Evolutionary conservation across 1,140 invertebrate genomes (phyloP), one percentile per base, ranked within the genome.

Genomic region (Neodiprion fabricii): DNA sequence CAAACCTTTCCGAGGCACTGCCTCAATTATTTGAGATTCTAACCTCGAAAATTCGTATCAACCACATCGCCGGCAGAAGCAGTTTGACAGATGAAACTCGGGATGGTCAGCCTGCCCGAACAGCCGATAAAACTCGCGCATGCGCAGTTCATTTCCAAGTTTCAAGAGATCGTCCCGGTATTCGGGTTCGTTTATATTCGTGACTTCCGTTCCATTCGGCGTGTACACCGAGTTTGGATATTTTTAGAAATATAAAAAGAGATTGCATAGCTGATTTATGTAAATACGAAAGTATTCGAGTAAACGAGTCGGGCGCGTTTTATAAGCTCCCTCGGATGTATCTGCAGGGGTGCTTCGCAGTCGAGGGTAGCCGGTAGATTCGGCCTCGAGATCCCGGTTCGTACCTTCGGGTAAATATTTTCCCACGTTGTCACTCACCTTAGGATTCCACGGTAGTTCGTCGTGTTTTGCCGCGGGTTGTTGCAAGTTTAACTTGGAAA

Each of bases 251-350:
- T 69, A 69, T 69, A 69, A 69, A 69, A 69, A 69, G 67, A 69
- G 67, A 69, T 69, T 69, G 67, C 67, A 69, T 69, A 69, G 67
- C 67, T 69, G 67, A 69, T 69, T 69, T 69, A 69, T 69, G 67
- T 69, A 69, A 69, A 69, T 69, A 69, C 23, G 67, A 69, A 11
- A 21, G 23, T 69, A 11, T 69, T 17, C 67, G 67, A 69, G 21
- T 69, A 69, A 69, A 69, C 67, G 67, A 69, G 67, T 47, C 11
- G 12, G 10, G 67, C 5, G 67, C 11, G 67, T 17, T 5, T 40
- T 40, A 40, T 40, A 40, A 61, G 53, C 53, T 11, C 67, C 67
- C 21, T 69, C 40, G 23, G 67, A 69, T 23, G 5, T 40, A 69
- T 69, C 67, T 14, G 67, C 28, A 40, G 67, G 40, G 40, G 14